Conservation (phyloP, 2,888 invertebrate species). For the Polydesmus complanatus region DNA sequence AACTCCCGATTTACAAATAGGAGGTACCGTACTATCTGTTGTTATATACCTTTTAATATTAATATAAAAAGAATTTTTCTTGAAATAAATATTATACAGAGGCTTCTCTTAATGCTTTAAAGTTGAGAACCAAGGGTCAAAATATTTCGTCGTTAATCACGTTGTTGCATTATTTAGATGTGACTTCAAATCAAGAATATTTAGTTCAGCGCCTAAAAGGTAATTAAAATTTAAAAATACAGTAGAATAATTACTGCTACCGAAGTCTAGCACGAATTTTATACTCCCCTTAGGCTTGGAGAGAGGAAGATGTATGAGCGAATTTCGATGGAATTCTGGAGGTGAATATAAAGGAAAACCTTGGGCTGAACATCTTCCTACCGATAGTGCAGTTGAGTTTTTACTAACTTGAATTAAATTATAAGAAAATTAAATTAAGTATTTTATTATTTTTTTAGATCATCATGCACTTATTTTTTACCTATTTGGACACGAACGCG, state of each 20-base stretch:
- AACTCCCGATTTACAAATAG: conserved; percentile 33
- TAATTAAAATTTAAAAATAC: background rate
- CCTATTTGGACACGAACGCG: conserved; percentile 72
- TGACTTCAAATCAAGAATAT: conserved; percentile 73
- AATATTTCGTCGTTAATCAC: conserved; percentile 45
- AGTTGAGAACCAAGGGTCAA: conserved; percentile 45
- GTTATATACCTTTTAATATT: too few species aligned
- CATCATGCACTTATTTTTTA: conserved; percentile 67
- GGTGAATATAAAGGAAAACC: conserved; percentile 53
- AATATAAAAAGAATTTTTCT: conserved; percentile 29
- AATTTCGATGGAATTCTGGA: conserved; percentile 77
- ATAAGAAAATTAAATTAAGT: conserved; percentile 13
- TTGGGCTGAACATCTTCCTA: conserved; percentile 69
- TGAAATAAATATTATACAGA: background rate
- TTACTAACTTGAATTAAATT: background rate
- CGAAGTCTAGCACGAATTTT: background rate
- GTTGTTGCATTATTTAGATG: conserved; percentile 64
- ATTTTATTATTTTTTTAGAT: conserved; percentile 39
- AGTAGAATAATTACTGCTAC: background rate
- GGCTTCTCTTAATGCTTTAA: conserved; percentile 36
- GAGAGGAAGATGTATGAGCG: conserved; percentile 72
- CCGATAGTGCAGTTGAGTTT: conserved; percentile 59
- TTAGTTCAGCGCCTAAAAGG: conserved; percentile 58
- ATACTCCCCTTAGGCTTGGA: conserved; percentile 45
- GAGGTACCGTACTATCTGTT: too few species aligned